phyloP scores from a whole-genome alignment of 2,888 invertebrate genomes.

The Amiota mariae region DNA sequence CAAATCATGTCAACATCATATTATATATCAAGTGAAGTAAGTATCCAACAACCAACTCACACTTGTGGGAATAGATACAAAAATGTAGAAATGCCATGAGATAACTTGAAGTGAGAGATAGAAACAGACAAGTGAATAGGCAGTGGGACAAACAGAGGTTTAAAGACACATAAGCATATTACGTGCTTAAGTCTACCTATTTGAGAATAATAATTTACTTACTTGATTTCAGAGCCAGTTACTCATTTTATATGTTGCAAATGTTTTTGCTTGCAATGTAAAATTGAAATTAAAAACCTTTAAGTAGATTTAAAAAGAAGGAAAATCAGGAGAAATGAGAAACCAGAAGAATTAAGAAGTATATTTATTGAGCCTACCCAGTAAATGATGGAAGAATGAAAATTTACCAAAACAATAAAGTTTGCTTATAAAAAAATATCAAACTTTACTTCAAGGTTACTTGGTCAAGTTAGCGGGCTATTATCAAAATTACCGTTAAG shows the following conservation, averaged over 20 bases:
- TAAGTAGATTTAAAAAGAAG: slow-evolving; percentile 17
- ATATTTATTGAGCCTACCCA: no score
- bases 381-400: no score
- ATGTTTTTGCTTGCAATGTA: not conserved
- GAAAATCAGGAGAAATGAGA: not conserved
- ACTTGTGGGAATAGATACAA: slow-evolving; percentile 18
- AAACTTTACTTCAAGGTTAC: slow-evolving; percentile 52
- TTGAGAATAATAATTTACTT: no score
- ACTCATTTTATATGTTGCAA: not conserved
- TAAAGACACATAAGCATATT: slow-evolving; percentile 12
- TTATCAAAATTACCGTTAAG: slow-evolving; percentile 61
- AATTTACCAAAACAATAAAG: no score
- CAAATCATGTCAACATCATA: slow-evolving; percentile 50
- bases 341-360: not conserved
- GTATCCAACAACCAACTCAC: slow-evolving; percentile 7
- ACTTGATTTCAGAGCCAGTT: slow-evolving; percentile 16
- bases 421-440: not conserved
- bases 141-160: not conserved
- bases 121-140: no score
- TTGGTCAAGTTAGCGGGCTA: slow-evolving; percentile 50
- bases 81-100: not conserved
- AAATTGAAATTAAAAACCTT: slow-evolving; percentile 25
- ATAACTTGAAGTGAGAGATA: not conserved
- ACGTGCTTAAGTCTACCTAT: not conserved
- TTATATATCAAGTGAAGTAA: slow-evolving; percentile 22